Evolutionary conservation across 2,888 invertebrate genomes (phyloP), one percentile per base, ranked within the genome.

Genomic region (Aspidiotus rigidus): DNA sequence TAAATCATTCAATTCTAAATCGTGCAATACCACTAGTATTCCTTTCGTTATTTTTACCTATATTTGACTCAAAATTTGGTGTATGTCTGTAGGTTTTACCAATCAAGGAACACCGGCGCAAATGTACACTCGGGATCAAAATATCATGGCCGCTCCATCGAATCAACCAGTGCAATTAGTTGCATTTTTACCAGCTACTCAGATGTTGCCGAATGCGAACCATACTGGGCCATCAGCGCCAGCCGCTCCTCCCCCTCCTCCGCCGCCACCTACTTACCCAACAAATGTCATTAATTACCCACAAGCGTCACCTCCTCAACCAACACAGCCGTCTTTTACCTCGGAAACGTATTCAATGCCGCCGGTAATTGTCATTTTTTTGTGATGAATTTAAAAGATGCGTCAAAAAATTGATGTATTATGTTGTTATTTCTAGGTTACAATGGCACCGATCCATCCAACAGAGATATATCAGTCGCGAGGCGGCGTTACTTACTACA

Each of bases 401-500:
- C 53, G n/a, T 16, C 13, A 56, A 17, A 56, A 11, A 56, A 17
- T 3, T 10, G 2, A 17, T 17, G 56, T 56, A 10, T 2, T 5
- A 56, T 17, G 9, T 16, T 16, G 56, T 56, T 2, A 16, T 28
- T 60, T 39, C 8, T 13, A 67, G 67, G 67, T 60, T 5, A 59
- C 67, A 7, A 15, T 67, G 60, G 67, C 67, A 28, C 60, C 67
- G n/a, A 67, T 67, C n/a, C 67, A 57, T 39, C 69, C 64, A n/a
- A 64, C 49, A 44, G 70, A 71, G 41, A 16, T 69, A 13, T 69
- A 62, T 54, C 69, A 69, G 39, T 69, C 69, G 11, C 54, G 55
- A 13, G 62, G 62, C 6, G 69, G 69, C 39, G 69, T 69, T 13
- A 76, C 76, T 2, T 77, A 76, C 69, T 76, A 76, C 72, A 75